These are phyloP conservation scores for Octopus sinensis DNA, from an alignment of 1,140 invertebrate species.

Conservation along the genomic window DNA sequence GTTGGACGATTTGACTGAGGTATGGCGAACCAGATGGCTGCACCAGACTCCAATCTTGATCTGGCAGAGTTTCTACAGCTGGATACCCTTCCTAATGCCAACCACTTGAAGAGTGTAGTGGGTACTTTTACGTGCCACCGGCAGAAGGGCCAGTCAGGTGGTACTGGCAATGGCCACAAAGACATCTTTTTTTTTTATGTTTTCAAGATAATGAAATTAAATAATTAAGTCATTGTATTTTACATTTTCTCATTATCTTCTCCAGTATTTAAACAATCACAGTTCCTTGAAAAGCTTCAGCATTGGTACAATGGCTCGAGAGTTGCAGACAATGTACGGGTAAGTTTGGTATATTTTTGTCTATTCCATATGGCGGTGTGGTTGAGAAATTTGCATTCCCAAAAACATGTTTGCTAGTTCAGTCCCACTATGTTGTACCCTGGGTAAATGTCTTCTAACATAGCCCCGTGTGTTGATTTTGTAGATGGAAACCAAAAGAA, in stretches of 20 bases:
- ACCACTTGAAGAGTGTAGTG: not conserved
- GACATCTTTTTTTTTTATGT: not conserved
- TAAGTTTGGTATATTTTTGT: not conserved
- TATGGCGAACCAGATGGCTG: too few species aligned
- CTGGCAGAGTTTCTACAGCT: not conserved
- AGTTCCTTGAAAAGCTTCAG: not conserved
- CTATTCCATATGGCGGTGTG: not conserved
- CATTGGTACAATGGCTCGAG: not conserved
- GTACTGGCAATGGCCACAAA: not conserved
- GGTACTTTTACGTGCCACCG: not conserved
- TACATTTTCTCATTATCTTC: not conserved
- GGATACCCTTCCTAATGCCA: not conserved
- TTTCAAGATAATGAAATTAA: not conserved
- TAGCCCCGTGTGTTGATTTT: not conserved
- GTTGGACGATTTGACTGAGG: too few species aligned
- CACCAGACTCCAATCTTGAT: too few species aligned
- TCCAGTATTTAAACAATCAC: not conserved
- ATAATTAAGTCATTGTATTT: not conserved
- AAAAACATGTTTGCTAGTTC: not conserved
- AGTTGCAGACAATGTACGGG: not conserved
- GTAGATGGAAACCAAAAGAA: not conserved
- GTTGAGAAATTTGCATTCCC: not conserved
- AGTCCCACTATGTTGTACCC: not conserved
- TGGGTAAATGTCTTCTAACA: not conserved
- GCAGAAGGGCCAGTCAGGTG: not conserved